phyloP scores from a whole-genome alignment of 2,888 invertebrate genomes.

The Clusia tigrina region DNA sequence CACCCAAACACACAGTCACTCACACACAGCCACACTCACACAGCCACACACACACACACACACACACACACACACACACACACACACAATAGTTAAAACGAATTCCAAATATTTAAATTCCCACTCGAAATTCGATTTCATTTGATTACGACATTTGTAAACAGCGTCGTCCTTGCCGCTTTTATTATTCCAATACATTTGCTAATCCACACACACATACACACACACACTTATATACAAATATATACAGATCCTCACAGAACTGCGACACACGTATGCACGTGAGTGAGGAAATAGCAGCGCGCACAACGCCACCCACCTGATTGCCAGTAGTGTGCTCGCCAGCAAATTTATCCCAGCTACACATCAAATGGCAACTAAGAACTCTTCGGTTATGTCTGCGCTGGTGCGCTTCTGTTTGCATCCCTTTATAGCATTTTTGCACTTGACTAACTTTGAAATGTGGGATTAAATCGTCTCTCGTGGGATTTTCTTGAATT shows the following conservation, averaged over 20 bases:
- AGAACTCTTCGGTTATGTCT: constrained; percentile 10
- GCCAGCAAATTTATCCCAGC: too few species aligned
- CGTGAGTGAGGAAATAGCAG: too few species aligned
- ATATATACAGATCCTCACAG: background rate
- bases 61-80: too few species aligned
- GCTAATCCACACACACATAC: background rate
- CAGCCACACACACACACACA: too few species aligned
- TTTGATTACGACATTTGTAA: constrained; percentile 15
- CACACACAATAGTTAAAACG: too few species aligned
- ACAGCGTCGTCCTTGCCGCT: constrained; percentile 7
- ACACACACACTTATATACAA: constrained; percentile 1
- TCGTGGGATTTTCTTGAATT: constrained; percentile 59
- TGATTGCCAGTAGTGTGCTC: too few species aligned
- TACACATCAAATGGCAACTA: constrained; percentile 31
- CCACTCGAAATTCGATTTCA: constrained; percentile 15
- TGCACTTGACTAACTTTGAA: constrained; percentile 62
- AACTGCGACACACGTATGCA: background rate
- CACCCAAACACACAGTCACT: background rate
- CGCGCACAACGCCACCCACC: too few species aligned
- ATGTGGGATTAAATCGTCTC: constrained; percentile 62
- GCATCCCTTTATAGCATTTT: constrained; percentile 58
- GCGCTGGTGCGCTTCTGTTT: constrained; percentile 48
- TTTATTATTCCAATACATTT: constrained; percentile 19
- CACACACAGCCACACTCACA: too few species aligned
- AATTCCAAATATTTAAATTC: constrained; percentile 18